Base-by-base conservation (phyloP, 92 coral and sea anemone genomes). In the Paragorgia papillata region DNA sequence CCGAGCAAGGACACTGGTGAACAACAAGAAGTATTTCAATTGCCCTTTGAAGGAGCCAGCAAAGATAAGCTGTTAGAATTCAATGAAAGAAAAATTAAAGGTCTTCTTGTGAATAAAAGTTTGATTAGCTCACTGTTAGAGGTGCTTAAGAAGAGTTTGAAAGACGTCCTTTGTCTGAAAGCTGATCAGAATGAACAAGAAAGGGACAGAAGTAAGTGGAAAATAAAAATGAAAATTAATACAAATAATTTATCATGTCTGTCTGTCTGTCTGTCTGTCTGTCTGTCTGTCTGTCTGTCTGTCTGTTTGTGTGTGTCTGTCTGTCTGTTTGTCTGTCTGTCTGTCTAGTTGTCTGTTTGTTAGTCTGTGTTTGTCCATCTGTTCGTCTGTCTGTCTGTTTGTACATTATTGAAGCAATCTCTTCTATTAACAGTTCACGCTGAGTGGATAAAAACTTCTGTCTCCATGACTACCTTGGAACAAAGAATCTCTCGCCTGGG, bases 401-500 rank as follows among this genome's bases (percentile, higher is more conserved):
- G n/a, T n/a, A n/a, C n/a, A n/a, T n/a, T n/a, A n/a, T n/a, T n/a
- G n/a, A n/a, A n/a, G n/a, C n/a, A n/a, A n/a, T n/a, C n/a, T n/a
- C n/a, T n/a, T n/a, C n/a, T n/a, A n/a, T 67, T 51, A 28, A 37
- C 60, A 53, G 82, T 83, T 37, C 53, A 87, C 22, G 85, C 86
- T 25, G 91, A 91, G 48, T 95, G 91, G 90, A 65, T 91, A 5
- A 82, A 83, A 37, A 89, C 97, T 17, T 82, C 92, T 7, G 89
- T 95, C 0, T 76, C 75, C 19, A 69, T 46, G 48, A 75, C 66
- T 56, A 69, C 90, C 53, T 80, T 95, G 66, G 99, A 91, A 37
- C 99, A 95, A 80, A 85, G 91, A 27, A 82, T 89, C 48, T 95
- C 99, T 31, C 85, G 99, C 9, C 84, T 95, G 80, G 89, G 99